phyloP scores from a whole-genome alignment of 2,888 invertebrate genomes.

The Cosmopolites sordidus region DNA sequence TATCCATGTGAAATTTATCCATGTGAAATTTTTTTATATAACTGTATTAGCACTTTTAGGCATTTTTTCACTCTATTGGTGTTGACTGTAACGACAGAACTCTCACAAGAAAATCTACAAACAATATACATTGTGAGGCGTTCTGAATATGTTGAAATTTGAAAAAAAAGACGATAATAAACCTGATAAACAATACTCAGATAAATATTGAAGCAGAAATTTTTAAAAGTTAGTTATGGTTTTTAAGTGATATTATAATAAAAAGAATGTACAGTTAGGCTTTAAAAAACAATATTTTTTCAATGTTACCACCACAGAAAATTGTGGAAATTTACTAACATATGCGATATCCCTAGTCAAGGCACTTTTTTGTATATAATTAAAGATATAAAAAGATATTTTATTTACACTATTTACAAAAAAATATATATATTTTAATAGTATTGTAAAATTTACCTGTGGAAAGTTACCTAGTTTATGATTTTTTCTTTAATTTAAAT shows the following conservation, averaged over 20 bases:
- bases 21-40: background rate
- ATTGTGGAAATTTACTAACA: constrained; percentile 34
- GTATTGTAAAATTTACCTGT: constrained; percentile 33
- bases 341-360: constrained; percentile 48
- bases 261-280: constrained; percentile 19
- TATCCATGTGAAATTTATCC: background rate
- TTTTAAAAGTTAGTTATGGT: constrained; percentile 19
- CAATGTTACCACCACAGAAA: constrained; percentile 46
- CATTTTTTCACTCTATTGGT: constrained; percentile 20
- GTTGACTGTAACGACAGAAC: background rate
- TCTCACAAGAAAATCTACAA: background rate
- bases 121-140: background rate
- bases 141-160: background rate
- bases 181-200: constrained; percentile 29
- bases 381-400: constrained; percentile 33
- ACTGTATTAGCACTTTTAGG: constrained; percentile 22
- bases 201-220: constrained; percentile 23
- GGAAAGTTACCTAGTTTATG: constrained; percentile 27
- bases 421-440: constrained; percentile 41
- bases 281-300: constrained; percentile 32
- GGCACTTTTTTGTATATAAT: constrained; percentile 42
- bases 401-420: constrained; percentile 42
- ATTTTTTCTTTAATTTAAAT: constrained; percentile 16
- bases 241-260: constrained; percentile 21
- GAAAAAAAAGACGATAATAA: constrained; percentile 2